Evolutionary conservation across 2,888 invertebrate species (phyloP).

Genomic region (Cryptus armator): DNA sequence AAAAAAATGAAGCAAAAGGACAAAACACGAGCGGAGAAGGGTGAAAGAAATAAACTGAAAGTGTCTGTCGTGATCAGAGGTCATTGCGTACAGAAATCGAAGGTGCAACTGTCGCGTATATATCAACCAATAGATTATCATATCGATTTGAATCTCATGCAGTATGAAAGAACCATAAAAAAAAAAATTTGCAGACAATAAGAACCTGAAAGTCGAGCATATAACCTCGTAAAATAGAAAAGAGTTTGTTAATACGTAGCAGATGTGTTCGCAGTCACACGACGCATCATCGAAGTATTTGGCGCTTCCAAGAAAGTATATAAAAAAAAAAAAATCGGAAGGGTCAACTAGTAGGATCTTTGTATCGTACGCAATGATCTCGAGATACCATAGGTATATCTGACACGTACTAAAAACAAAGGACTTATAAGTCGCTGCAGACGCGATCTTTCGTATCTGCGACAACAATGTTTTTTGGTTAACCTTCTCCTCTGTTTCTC

Average conservation of each 20-base stretch:
- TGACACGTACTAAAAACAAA: constrained; percentile 12
- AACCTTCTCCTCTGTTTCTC: constrained; percentile 33
- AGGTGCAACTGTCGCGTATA: constrained; percentile 22
- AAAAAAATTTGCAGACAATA: constrained; percentile 65
- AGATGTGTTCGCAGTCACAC: constrained; percentile 22
- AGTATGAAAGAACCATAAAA: constrained; percentile 53
- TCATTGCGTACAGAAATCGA: constrained; percentile 60
- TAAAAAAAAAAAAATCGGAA: constrained; percentile 36
- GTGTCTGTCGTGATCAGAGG: constrained; percentile 54
- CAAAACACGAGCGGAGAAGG: neutral
- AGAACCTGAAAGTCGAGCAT: constrained; percentile 67
- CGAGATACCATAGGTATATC: constrained; percentile 42
- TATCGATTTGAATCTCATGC: constrained; percentile 53
- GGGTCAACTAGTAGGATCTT: constrained; percentile 53
- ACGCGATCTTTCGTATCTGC: constrained; percentile 33
- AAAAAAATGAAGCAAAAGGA: neutral
- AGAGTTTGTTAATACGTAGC: constrained; percentile 47
- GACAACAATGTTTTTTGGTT: constrained; percentile 24
- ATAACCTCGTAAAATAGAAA: constrained; percentile 40
- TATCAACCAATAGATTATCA: constrained; percentile 48
- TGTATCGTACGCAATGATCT: constrained; percentile 63
- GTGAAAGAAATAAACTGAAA: constrained; percentile 40
- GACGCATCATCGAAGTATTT: constrained; percentile 35
- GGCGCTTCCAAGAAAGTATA: constrained; percentile 65
- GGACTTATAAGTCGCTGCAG: constrained; percentile 25